Evolutionary conservation across 2,888 invertebrate species (phyloP).

Genomic region (Drosophila falleni): DNA sequence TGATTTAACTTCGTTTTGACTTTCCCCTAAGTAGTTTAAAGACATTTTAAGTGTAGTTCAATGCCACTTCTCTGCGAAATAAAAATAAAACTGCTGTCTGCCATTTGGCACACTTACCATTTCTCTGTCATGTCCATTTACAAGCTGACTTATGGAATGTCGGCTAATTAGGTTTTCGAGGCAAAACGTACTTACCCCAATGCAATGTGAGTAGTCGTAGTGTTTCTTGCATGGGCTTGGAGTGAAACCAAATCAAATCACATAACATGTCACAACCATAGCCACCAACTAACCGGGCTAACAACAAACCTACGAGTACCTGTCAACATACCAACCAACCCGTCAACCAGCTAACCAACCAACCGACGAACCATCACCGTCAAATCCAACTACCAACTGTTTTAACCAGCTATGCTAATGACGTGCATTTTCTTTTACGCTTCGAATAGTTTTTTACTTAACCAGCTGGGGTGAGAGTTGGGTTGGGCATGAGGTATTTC

Average conservation of each 20-base stretch:
- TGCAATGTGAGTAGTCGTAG: constrained; percentile 28
- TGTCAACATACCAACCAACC: constrained; percentile 15
- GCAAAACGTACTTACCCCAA: constrained; percentile 68
- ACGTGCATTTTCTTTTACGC: constrained; percentile 61
- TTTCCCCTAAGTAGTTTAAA: too few relatives aligned
- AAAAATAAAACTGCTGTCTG: constrained; percentile 21
- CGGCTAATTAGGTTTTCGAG: constrained; percentile 71
- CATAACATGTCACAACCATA: constrained; percentile 66
- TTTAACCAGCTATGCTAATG: constrained; percentile 64
- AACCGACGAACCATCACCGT: constrained; percentile 43
- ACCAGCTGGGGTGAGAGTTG: constrained; percentile 1
- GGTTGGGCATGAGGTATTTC: constrained; percentile 5
- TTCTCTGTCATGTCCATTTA: constrained; percentile 47
- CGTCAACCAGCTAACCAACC: constrained; percentile 11
- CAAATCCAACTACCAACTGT: constrained; percentile 59
- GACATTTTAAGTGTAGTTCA: constrained; percentile 1
- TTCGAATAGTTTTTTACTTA: constrained; percentile 34
- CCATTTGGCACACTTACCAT: constrained; percentile 39
- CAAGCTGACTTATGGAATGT: constrained; percentile 69
- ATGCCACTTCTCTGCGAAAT: constrained; percentile 25
- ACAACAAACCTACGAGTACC: constrained; percentile 19
- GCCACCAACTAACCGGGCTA: constrained; percentile 30
- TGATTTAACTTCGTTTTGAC: too few relatives aligned
- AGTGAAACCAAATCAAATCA: constrained; percentile 71
- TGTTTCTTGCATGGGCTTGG: constrained; percentile 22